phyloP scores from a whole-genome alignment of 2,113 vertebrate species.

The Neolamprologus variostigma region DNA sequence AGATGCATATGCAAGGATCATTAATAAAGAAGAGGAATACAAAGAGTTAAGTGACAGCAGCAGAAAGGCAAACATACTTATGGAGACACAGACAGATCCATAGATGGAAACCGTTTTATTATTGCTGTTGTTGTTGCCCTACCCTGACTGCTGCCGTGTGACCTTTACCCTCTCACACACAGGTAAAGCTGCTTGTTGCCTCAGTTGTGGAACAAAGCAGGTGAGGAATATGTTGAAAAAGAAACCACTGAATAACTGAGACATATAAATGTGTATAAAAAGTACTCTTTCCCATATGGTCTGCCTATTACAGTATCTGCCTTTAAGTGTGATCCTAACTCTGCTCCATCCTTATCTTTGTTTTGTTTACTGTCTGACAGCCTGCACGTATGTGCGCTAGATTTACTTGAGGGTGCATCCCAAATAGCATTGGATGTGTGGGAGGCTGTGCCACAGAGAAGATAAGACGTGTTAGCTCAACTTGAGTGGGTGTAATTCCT shows the following conservation, averaged over 20 bases:
- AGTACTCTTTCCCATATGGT: neutral
- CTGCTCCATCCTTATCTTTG: neutral
- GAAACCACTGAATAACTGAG: neutral
- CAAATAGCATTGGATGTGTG: slow-evolving; percentile 10
- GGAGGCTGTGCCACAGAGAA: slow-evolving; percentile 6
- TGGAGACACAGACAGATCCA: neutral
- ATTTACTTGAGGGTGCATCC: slow-evolving; percentile 23
- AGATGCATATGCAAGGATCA: neutral
- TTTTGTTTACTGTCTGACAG: neutral
- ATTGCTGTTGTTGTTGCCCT: neutral
- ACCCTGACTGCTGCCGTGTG: neutral
- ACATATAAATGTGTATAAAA: neutral
- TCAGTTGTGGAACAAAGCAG: neutral
- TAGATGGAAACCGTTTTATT: neutral
- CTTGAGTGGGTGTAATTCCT: neutral
- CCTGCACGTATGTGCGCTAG: neutral
- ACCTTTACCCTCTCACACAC: neutral
- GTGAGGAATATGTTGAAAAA: neutral
- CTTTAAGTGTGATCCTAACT: neutral
- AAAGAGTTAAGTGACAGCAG: neutral
- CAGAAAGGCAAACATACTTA: neutral
- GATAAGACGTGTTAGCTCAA: neutral
- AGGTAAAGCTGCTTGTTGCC: neutral
- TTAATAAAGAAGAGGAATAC: neutral
- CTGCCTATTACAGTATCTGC: neutral